These are phyloP conservation scores for Drosophila repleta DNA, from an alignment of 1,140 invertebrate species.

Conservation along the genomic window DNA sequence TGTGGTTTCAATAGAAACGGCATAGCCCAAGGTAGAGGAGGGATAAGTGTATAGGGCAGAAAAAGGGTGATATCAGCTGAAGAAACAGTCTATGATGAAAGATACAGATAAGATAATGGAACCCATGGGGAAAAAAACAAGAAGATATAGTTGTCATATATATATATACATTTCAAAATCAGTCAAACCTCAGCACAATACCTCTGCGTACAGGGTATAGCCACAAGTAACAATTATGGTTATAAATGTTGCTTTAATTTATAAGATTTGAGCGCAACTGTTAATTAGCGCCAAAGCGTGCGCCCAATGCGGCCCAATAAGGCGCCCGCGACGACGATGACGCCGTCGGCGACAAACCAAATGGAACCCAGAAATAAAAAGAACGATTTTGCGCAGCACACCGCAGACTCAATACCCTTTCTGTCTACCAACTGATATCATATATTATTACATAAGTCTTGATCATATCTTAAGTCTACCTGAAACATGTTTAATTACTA, in stretches of 20 bases:
- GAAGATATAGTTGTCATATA: not conserved
- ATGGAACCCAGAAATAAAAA: slow-evolving; percentile 50
- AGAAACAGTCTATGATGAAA: not conserved
- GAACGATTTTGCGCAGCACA: not conserved
- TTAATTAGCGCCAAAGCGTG: slow-evolving; percentile 65
- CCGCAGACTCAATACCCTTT: not conserved
- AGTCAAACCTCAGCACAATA: no score
- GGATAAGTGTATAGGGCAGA: no score
- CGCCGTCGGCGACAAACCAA: slow-evolving; percentile 41
- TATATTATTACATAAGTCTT: no score
- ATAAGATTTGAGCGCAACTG: slow-evolving; percentile 57
- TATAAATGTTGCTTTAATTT: slow-evolving; percentile 59
- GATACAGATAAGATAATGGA: not conserved
- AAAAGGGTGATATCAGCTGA: not conserved
- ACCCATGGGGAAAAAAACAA: not conserved
- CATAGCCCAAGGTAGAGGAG: no score
- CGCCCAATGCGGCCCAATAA: slow-evolving; percentile 34
- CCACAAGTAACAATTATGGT: slow-evolving; percentile 47
- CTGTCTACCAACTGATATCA: no score
- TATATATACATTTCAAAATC: no score
- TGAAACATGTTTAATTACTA: no score
- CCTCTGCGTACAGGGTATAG: slow-evolving; percentile 9
- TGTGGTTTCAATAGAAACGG: no score
- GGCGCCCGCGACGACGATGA: slow-evolving; percentile 30
- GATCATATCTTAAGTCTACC: no score